Conservation (phyloP, 2,888 invertebrate species). For the Bugulina stolonifera region DNA sequence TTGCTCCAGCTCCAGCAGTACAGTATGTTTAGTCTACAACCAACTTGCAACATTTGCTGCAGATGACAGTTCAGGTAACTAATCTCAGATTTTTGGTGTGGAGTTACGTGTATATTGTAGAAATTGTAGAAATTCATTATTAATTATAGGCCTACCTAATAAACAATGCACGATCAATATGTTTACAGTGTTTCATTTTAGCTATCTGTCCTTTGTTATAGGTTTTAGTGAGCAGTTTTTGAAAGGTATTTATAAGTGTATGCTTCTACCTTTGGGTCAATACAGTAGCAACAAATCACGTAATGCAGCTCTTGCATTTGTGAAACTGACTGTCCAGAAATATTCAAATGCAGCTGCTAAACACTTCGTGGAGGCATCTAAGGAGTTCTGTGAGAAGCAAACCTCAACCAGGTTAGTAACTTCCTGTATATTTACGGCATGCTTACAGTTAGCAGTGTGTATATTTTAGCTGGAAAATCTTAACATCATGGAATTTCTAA, state of each 20-base stretch:
- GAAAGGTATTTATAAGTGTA: constrained; percentile 70
- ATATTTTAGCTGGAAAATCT: too few species aligned
- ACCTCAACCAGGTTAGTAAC: constrained; percentile 36
- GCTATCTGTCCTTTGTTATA: constrained; percentile 57
- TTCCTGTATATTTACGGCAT: too few species aligned
- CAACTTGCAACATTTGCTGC: not conserved
- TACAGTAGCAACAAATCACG: constrained; percentile 76
- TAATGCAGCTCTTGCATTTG: constrained; percentile 65
- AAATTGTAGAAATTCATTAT: too few species aligned
- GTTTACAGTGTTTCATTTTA: too few species aligned
- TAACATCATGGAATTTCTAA: too few species aligned
- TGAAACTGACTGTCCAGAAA: constrained; percentile 62
- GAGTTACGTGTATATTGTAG: too few species aligned
- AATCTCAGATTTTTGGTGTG: too few species aligned
- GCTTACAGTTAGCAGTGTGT: too few species aligned
- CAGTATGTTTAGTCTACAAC: not conserved
- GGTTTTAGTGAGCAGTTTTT: constrained; percentile 73
- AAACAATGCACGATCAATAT: too few species aligned
- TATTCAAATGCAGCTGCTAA: constrained; percentile 69
- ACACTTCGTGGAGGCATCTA: constrained; percentile 62
- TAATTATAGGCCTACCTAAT: too few species aligned
- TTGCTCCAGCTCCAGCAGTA: not conserved
- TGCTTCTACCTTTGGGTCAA: constrained; percentile 70
- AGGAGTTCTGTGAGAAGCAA: constrained; percentile 63
- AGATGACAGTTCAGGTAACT: not conserved